Conservation (phyloP, 2,888 invertebrate species). For the Drosophila leonis region DNA sequence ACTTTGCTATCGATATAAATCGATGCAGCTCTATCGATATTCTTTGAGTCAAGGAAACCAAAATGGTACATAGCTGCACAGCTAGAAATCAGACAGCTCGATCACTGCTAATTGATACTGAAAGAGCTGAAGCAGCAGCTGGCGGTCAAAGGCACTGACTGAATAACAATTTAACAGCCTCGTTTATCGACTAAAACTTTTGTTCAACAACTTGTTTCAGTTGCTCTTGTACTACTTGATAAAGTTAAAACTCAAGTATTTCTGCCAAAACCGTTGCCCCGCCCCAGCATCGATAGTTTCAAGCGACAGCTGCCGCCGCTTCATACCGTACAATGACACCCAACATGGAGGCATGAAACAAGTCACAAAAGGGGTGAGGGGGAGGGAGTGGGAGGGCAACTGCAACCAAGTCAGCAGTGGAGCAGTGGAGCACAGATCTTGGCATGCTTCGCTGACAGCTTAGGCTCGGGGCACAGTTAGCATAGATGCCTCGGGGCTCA, state of each 20-base stretch:
- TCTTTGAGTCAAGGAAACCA: not conserved
- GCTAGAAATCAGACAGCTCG: not conserved
- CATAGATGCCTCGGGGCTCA: constrained; percentile 2
- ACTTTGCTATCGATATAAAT: not conserved
- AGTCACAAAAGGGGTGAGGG: not conserved
- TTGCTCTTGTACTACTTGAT: constrained; percentile 6
- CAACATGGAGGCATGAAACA: constrained; percentile 17
- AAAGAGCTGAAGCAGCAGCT: not conserved
- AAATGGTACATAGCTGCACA: not conserved
- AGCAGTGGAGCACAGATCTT: constrained; percentile 39
- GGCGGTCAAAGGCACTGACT: not conserved
- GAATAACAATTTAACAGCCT: not conserved
- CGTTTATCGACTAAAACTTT: constrained; percentile 6
- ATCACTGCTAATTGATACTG: not conserved
- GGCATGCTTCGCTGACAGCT: constrained; percentile 29
- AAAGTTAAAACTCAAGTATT: not conserved
- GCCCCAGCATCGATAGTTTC: constrained; percentile 8
- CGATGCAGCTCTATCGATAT: not conserved
- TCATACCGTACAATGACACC: constrained; percentile 68
- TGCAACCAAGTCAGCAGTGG: constrained; percentile 15
- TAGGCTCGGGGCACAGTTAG: constrained; percentile 11
- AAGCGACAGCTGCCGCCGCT: constrained; percentile 9
- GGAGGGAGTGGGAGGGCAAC: not conserved
- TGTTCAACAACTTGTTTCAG: constrained; percentile 5
- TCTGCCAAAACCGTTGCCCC: not conserved